Evolutionary conservation across 2,113 vertebrate species (phyloP), one percentile per base, ranked within the genome.

Genomic region (Centrocercus urophasianus): DNA sequence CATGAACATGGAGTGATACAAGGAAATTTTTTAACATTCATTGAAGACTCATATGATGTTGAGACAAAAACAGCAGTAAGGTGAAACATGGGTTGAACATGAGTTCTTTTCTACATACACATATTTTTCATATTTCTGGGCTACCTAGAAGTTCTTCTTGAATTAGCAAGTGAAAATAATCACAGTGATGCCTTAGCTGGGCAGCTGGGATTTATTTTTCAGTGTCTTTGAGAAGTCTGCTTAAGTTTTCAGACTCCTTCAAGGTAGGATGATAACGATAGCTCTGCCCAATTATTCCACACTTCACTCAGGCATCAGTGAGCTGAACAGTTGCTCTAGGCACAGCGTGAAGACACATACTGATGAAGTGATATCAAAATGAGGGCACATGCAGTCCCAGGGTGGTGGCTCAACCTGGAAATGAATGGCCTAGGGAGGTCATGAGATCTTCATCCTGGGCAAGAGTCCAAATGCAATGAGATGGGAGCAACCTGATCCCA

Each of bases 281-380:
- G 3, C 4, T 56, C 16, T 60, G 21, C 28, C 42, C 18, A 60
- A 56, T 32, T 74, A 60, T 67, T 54, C 65, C 32, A 11, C 34
- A 54, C 32, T 70, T 81, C 2, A 3, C 24, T 59, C 63, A 54
- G 14, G 27, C 52, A 30, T 64, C 14, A 89, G 16, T 9, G 16
- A 16, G 45, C 16, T 0, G 0, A 28, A 47, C 18, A 74, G 13
- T 22, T 24, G 36, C 1, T 5, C 36, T 4, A 57, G 56, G n/a
- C n/a, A 86, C 40, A 86, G 14, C 11, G 6, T 0, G 2, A 8
- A 18, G 11, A 54, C 42, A 48, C 1, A 42, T 20, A 4, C 15
- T 71, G 36, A 27, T 45, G 45, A 90, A 66, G 3, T 4, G 7
- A 65, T 47, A 48, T 7, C 36, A 27, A 30, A 36, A 2, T 2